A percentile compares a stretch with the other conserved stretches of the same genome.
Evolutionary conservation across 1,140 invertebrate species (phyloP).

Genomic region (Diabrotica virgifera): DNA sequence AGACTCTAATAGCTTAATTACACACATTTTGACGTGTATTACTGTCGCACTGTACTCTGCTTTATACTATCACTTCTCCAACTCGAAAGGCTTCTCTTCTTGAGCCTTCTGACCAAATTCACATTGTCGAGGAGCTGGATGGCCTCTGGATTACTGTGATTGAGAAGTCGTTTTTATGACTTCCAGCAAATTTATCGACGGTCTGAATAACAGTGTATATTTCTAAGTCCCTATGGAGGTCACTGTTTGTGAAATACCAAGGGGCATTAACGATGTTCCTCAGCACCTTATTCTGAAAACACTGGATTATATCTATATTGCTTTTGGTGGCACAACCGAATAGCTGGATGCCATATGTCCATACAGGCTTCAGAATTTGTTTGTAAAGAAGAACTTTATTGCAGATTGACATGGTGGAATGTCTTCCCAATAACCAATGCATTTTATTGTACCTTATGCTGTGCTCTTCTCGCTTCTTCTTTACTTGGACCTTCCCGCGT

Average conservation of each 20-base stretch:
- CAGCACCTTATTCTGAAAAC: conserved; percentile 8
- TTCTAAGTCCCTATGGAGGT: neutral
- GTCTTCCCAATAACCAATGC: neutral
- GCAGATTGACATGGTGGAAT: neutral
- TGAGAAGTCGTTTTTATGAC: too few relatives aligned
- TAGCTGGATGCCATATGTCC: conserved; percentile 7
- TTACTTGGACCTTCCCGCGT: neutral
- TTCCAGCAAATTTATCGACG: too few relatives aligned
- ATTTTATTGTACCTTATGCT: neutral
- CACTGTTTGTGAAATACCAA: neutral
- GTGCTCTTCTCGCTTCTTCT: conserved; percentile 10
- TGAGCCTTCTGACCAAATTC: too few relatives aligned
- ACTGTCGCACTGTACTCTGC: too few relatives aligned
- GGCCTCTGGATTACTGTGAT: too few relatives aligned
- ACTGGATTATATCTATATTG: neutral
- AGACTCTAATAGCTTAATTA: too few relatives aligned
- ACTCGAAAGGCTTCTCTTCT: too few relatives aligned
- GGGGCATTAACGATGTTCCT: conserved; percentile 7
- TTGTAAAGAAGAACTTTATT: neutral
- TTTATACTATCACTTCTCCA: too few relatives aligned
- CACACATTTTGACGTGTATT: too few relatives aligned
- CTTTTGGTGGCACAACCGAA: neutral
- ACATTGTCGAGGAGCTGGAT: too few relatives aligned
- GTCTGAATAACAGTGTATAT: neutral
- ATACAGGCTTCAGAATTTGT: conserved; percentile 4